These are phyloP conservation scores for Lithobates sylvaticus DNA, from an alignment of 2,797 vertebrate genomes.

Conservation along the genomic window DNA sequence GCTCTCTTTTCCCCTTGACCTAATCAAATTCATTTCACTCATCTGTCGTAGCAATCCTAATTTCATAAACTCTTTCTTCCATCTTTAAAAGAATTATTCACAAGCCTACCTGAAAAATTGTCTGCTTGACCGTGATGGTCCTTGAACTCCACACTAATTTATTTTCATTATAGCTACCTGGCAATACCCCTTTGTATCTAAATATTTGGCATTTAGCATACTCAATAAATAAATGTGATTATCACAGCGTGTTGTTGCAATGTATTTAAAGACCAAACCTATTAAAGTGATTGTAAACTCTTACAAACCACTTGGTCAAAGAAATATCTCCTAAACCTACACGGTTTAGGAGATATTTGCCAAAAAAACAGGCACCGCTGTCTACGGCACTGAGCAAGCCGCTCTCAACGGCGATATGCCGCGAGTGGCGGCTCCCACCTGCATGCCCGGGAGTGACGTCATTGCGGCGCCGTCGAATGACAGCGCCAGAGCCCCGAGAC, in stretches of 20 bases:
- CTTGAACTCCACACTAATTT: background rate
- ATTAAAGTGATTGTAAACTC: too few species aligned
- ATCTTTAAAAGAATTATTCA: slow-evolving; percentile 19
- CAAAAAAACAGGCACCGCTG: too few species aligned
- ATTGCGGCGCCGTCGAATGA: too few species aligned
- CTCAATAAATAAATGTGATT: background rate
- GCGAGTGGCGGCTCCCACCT: too few species aligned
- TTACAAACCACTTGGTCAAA: too few species aligned
- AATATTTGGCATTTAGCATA: background rate
- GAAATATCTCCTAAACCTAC: too few species aligned
- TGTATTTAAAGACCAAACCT: background rate
- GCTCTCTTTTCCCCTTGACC: background rate
- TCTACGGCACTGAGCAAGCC: too few species aligned
- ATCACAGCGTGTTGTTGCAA: background rate
- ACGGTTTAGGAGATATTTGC: too few species aligned
- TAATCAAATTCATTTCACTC: slow-evolving; percentile 1
- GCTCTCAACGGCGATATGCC: too few species aligned
- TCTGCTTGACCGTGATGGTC: slow-evolving; percentile 9
- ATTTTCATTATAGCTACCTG: background rate
- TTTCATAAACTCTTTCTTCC: background rate
- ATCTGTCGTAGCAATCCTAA: background rate
- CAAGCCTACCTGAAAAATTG: background rate
- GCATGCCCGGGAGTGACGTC: too few species aligned
- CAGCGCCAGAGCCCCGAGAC: too few species aligned
- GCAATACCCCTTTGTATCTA: background rate